Percentiles rank a stretch among this genome's conserved stretches.
Evolutionary conservation across 1,140 invertebrate species (phyloP).

Genomic region (Drosophila kepulauana): DNA sequence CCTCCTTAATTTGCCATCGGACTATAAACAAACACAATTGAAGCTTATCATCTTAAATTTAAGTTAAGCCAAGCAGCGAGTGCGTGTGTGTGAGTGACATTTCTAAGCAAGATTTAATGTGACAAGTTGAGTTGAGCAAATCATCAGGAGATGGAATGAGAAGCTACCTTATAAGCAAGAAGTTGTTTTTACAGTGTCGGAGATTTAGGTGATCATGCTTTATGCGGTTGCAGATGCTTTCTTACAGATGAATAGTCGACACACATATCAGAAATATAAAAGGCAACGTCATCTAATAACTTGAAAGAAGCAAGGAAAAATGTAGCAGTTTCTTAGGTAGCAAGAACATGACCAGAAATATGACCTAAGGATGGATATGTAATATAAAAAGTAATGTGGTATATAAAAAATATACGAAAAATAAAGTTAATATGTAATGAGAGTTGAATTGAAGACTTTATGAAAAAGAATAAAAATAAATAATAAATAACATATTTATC

Average conservation of each 20-base stretch:
- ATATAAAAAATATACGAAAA: neutral
- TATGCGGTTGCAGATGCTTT: no score
- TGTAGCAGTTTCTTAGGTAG: no score
- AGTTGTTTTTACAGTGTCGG: neutral
- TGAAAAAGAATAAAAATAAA: no score
- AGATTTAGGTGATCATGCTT: no score
- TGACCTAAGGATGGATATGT: no score
- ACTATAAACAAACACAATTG: conserved; percentile 18
- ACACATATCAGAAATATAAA: no score
- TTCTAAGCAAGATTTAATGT: neutral
- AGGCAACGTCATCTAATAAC: no score
- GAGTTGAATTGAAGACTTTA: no score
- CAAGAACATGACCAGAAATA: no score
- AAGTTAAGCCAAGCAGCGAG: neutral
- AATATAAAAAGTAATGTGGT: neutral
- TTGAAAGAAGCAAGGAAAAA: neutral
- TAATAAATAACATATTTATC: no score
- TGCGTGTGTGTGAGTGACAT: neutral
- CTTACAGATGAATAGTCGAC: no score
- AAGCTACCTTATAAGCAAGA: neutral
- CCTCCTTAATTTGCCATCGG: conserved; percentile 6
- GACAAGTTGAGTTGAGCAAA: neutral
- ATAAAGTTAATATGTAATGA: neutral
- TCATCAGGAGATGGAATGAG: neutral
- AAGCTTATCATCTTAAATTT: conserved; percentile 9